phyloP scores from a whole-genome alignment of 2,888 invertebrate genomes.

The Hydrotaea cyrtoneurina region DNA sequence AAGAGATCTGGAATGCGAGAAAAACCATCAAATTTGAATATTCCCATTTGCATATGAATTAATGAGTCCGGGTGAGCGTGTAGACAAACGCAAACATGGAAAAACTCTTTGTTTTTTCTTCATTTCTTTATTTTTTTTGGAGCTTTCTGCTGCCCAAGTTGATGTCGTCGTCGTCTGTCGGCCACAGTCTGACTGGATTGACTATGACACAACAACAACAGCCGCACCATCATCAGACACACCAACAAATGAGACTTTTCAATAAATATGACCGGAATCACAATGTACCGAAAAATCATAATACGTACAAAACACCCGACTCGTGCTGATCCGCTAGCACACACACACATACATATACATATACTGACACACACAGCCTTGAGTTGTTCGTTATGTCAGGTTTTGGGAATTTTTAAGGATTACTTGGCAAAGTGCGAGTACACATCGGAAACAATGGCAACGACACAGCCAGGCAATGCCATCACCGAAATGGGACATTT shows the following conservation, averaged over 20 bases:
- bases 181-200: background rate
- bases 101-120: constrained; percentile 18
- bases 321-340: too few species aligned
- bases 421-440: constrained; percentile 3
- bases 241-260: constrained; percentile 4
- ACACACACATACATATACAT: too few species aligned
- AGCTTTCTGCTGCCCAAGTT: background rate
- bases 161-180: background rate
- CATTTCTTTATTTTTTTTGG: background rate
- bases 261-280: constrained; percentile 38
- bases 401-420: constrained; percentile 12
- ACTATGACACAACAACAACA: background rate
- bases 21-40: constrained; percentile 63
- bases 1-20: constrained; percentile 38
- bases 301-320: background rate
- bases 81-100: constrained; percentile 35
- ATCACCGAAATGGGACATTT: constrained; percentile 17
- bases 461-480: constrained; percentile 10
- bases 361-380: too few species aligned
- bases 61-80: constrained; percentile 49
- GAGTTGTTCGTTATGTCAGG: background rate
- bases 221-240: too few species aligned
- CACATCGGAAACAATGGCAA: constrained; percentile 19
- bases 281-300: background rate
- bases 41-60: constrained; percentile 65